Evolutionary conservation across 2,888 invertebrate genomes (phyloP).

Genomic region (Ceramica pisi): DNA sequence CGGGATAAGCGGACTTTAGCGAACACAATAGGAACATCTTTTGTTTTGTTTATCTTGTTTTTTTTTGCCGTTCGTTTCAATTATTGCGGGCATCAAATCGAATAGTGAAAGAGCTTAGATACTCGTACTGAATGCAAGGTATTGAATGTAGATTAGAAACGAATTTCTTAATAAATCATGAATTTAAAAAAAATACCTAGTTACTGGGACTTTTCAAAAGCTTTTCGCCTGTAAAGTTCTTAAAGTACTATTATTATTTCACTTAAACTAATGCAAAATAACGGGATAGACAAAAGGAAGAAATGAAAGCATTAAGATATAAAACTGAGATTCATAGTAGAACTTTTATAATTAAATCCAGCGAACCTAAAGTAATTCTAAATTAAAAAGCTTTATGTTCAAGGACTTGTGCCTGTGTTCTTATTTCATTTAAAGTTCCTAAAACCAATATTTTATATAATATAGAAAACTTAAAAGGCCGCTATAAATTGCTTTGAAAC

Average conservation of each 20-base stretch:
- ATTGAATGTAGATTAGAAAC: too few relatives aligned
- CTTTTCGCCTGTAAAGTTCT: slow-evolving; percentile 1
- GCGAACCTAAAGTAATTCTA: slow-evolving; percentile 23
- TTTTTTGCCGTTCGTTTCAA: slow-evolving; percentile 28
- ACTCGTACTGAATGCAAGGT: slow-evolving; percentile 6
- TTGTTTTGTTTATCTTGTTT: slow-evolving; percentile 42
- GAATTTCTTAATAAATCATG: neutral
- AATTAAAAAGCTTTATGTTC: slow-evolving; percentile 44
- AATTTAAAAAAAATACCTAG: neutral
- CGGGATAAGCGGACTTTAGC: slow-evolving; percentile 25
- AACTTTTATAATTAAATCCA: slow-evolving; percentile 53
- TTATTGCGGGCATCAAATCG: slow-evolving; percentile 26
- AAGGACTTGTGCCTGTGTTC: slow-evolving; percentile 22
- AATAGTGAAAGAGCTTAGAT: slow-evolving; percentile 32
- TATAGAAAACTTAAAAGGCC: slow-evolving; percentile 4
- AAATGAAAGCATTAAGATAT: slow-evolving; percentile 30
- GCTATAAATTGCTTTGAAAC: neutral
- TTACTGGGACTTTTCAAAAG: slow-evolving; percentile 1
- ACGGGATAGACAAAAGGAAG: slow-evolving; percentile 6
- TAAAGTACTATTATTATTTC: slow-evolving; percentile 7
- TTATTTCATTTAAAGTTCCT: slow-evolving; percentile 30
- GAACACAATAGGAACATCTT: slow-evolving; percentile 39
- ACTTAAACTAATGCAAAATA: slow-evolving; percentile 19
- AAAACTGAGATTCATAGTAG: slow-evolving; percentile 41
- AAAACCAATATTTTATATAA: slow-evolving; percentile 13